Evolutionary conservation across 2,888 invertebrate genomes (phyloP).

Genomic region (Drosophila paranaensis): DNA sequence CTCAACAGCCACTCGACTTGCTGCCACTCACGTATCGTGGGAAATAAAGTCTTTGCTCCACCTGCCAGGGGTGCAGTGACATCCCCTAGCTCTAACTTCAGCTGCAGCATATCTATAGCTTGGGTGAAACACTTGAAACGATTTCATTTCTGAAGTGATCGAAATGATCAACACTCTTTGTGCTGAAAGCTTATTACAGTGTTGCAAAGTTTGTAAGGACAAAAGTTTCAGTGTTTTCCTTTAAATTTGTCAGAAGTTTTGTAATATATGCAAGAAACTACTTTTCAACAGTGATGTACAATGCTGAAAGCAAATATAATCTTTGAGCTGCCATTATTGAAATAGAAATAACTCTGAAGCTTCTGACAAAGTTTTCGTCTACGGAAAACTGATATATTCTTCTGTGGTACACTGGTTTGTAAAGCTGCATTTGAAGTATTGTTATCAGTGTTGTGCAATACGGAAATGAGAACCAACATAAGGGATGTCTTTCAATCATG

Average conservation of each 20-base stretch:
- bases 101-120: not conserved
- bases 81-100: not conserved
- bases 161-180: slow-evolving; percentile 8
- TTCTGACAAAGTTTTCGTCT: too few species aligned
- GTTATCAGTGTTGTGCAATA: not conserved
- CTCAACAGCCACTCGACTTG: slow-evolving; percentile 7
- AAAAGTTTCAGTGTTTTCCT: too few species aligned
- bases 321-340: too few species aligned
- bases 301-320: too few species aligned
- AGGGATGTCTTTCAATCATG: not conserved
- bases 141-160: too few species aligned
- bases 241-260: too few species aligned
- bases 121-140: not conserved
- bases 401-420: not conserved
- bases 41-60: not conserved
- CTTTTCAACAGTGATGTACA: too few species aligned
- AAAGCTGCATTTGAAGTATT: not conserved
- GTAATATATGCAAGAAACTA: too few species aligned
- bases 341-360: too few species aligned
- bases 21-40: not conserved
- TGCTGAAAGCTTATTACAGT: not conserved
- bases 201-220: not conserved
- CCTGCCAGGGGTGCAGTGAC: not conserved
- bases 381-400: too few species aligned
- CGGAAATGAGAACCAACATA: not conserved